phyloP scores from a whole-genome alignment of 2,797 vertebrate genomes.

The Hypotaenidia philippensis region DNA sequence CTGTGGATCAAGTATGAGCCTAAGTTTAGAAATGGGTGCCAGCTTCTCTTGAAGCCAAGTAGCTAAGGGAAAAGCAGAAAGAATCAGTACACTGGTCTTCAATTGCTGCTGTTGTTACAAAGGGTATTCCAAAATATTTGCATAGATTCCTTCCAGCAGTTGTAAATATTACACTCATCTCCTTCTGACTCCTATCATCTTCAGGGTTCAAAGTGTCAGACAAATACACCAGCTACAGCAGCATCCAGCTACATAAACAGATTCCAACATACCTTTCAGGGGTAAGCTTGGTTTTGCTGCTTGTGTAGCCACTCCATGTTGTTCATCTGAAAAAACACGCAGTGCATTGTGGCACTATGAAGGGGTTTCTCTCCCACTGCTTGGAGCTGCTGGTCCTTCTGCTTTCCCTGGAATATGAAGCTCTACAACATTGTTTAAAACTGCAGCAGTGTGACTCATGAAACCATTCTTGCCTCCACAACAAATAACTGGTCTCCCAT shows the following conservation, averaged over 20 bases:
- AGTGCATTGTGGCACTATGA: neutral
- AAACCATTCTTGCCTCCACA: neutral
- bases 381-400: neutral
- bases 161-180: neutral
- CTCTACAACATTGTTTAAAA: neutral
- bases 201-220: neutral
- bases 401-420: neutral
- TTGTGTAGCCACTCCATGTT: rapidly evolving
- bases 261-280: neutral
- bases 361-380: neutral
- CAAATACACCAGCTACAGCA: rapidly evolving
- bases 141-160: rapidly evolving
- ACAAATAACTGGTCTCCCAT: neutral
- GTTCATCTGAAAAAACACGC: neutral
- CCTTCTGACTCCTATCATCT: neutral
- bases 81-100: neutral
- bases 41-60: neutral
- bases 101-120: neutral
- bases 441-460: neutral
- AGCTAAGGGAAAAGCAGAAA: neutral
- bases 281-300: neutral
- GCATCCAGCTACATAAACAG: neutral
- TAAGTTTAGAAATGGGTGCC: neutral
- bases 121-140: neutral
- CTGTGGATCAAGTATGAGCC: neutral